Evolutionary conservation across 1,140 invertebrate species (phyloP), one percentile per base, ranked within the genome.

Genomic region (Sitophilus oryzae): DNA sequence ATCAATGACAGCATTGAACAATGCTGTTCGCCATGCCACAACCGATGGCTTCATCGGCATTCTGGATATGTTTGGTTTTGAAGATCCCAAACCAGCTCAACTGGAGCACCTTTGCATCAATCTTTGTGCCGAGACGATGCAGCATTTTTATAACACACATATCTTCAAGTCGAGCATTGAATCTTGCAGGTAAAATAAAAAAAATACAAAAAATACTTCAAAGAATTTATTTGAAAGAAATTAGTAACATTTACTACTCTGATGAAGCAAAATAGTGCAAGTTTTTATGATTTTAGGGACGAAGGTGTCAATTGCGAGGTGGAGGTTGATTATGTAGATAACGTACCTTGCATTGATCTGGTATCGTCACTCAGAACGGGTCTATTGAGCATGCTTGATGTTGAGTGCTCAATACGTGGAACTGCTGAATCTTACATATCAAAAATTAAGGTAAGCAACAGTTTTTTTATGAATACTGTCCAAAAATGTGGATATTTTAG

Each of bases 91-190:
- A 66, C 89, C 89, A 0, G 88, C 88, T 63, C 89, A 92, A 63
- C 76, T 96, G 59, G 93, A 96, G 70, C 93, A 96, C 69, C 74
- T 96, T 14, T 96, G 93, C 73, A 93, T 94, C 61, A 96, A 96
- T 74, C 74, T 96, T 37, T 96, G 92, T 72, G 91, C 93, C 0
- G 93, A 97, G 76, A 95, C 93, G 14, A 94, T 96, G 89, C 93
- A 96, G 67, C 92, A 96, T 72, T 96, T 96, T 71, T 96, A 96
- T 76, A 96, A 95, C 70, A 96, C 91, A 23, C 92, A 96, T 71
- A 92, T 95, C 54, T 96, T 96, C 74, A 96, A 95, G 73, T 91
- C 89, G 5, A 90, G 88, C 47, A 90, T 93, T 53, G 92, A 96
- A 73, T 92, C 92, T 36, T 94, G 92, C 67, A 57, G 55, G 55